Base-by-base conservation (phyloP, 1,140 invertebrate genomes). In the Zaprionus ghesquierei region DNA sequence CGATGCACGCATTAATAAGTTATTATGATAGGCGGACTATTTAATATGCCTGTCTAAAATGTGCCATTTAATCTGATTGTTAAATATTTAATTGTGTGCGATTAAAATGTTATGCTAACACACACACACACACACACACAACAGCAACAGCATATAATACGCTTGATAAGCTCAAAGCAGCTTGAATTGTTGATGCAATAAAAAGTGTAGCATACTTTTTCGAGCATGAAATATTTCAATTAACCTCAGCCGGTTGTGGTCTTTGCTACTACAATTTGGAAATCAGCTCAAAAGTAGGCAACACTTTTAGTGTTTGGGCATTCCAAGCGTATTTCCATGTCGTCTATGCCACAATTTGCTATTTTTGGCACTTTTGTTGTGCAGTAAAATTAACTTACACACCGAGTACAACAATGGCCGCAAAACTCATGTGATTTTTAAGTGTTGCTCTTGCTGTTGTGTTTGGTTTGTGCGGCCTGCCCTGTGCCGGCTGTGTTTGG, bases 341-440 rank as follows among this genome's bases (percentile, higher is more conserved):
- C n/a, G n/a, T 8, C 5, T 3, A 41, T 41, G 35, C 6, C 41
- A 20, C 9, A 46, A 1, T 20, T 46, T 18, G 15, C 25, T 35
- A 31, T 23, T 3, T 51, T 62, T 12, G 51, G 51, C 12, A 13
- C n/a, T 15, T 35, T 58, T 64, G 53, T 51, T 66, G 51, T 3
- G 33, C 49, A 54, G 62, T 23, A 18, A 66, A 66, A 38, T 59
- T 49, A 62, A 69, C 53, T 58, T 38, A 71, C 64, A 51, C 50
- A 66, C 81, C 46, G 35, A 56, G 56, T 29, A 38, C 38, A 59
- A 20, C 25, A 27, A 25, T n/a, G 23, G 3, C 27, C 35, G 35
- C 44, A 63, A 31, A 35, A 29, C 49, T 33, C 51, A 58, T 62
- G 44, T 56, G 51, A 56, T 49, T 66, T 68, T 68, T 25, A 79